Evolutionary conservation across 1,140 invertebrate species (phyloP).

Genomic region (Aradophagus sp.): DNA sequence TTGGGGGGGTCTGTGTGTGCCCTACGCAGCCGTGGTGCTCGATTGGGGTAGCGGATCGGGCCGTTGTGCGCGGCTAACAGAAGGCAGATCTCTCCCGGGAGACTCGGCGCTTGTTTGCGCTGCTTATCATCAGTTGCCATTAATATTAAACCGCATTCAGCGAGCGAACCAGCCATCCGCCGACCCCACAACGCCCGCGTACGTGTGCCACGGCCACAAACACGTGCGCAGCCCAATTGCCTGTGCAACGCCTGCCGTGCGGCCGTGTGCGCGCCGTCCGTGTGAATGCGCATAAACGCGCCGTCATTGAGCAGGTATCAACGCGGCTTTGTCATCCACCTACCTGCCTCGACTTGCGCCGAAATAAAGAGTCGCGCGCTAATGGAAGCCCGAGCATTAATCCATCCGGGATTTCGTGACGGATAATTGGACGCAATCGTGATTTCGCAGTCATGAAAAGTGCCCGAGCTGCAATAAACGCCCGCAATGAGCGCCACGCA

Average conservation of each 20-base stretch:
- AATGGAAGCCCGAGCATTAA: conserved; percentile 39
- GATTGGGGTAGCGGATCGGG: conserved; percentile 64
- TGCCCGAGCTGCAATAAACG: conserved; percentile 8
- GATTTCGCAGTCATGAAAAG: conserved; percentile 35
- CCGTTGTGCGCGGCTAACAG: conserved; percentile 73
- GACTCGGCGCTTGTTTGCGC: conserved; percentile 75
- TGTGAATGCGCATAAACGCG: background rate
- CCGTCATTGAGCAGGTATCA: conserved; percentile 35
- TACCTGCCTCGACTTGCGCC: conserved; percentile 30
- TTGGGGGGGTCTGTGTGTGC: conserved; percentile 45
- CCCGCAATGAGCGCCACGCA: conserved; percentile 1
- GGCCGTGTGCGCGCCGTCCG: conserved; percentile 8
- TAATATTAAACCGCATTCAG: conserved; percentile 77
- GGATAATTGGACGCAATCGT: conserved; percentile 44
- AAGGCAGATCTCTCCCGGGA: conserved; percentile 75
- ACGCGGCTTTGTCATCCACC: conserved; percentile 32
- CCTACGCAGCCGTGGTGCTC: conserved; percentile 53
- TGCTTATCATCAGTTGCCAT: conserved; percentile 76
- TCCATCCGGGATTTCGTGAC: conserved; percentile 41
- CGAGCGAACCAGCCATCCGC: conserved; percentile 68
- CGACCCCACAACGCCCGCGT: conserved; percentile 61
- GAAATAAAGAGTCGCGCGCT: conserved; percentile 42
- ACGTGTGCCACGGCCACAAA: conserved; percentile 59
- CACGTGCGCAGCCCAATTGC: conserved; percentile 50
- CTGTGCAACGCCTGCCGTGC: conserved; percentile 27